Evolutionary conservation across 2,113 vertebrate species (phyloP), one percentile per base, ranked within the genome.

Genomic region (Misgurnus anguillicaudatus): DNA sequence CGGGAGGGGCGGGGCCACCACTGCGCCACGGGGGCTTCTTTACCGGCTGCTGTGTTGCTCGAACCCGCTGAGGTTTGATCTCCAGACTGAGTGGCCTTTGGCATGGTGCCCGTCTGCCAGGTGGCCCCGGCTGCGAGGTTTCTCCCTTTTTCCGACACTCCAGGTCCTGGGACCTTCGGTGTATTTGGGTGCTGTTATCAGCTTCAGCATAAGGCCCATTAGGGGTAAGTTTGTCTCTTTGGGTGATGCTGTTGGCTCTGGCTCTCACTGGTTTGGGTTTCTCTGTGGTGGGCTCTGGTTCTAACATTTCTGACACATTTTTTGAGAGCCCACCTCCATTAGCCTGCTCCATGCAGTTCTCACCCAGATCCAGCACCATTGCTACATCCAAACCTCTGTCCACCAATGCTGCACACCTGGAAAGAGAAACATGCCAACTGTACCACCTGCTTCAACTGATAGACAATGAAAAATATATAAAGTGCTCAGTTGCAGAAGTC

Each of bases 341-440:
- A 48, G 87, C 84, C 89, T 75, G 91, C 82, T 94, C 93, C 89
- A 94, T 93, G 82, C 91, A 87, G 89, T 92, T 90, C 53, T 88
- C 86, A 9, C 91, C 92, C 0, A 92, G 93, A 85, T 94, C 94
- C 90, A 95, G 89, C 90, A 96, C 95, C 95, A 97, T 96, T 87
- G 89, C 93, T 89, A 51, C 90, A 61, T 66, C 70, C 41, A 39
- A 53, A 14, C 45, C 60, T n/a, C 62, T 17, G 14, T 53, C 65
- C 78, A 81, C 77, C 85, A 36, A 2, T 41, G 80, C 87, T 79
- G 75, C 41, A 6, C 64, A 82, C 10, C 88, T 91, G 82, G 0
- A 13, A 73, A 77, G 31, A 80, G 71, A 65, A 81, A 42, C 36
- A 78, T 7, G 17, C 4, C 48, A 4, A 42, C 47, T 45, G 17